Evolutionary conservation across 2,888 invertebrate genomes (phyloP).

Genomic region (Ophioninae sp.): DNA sequence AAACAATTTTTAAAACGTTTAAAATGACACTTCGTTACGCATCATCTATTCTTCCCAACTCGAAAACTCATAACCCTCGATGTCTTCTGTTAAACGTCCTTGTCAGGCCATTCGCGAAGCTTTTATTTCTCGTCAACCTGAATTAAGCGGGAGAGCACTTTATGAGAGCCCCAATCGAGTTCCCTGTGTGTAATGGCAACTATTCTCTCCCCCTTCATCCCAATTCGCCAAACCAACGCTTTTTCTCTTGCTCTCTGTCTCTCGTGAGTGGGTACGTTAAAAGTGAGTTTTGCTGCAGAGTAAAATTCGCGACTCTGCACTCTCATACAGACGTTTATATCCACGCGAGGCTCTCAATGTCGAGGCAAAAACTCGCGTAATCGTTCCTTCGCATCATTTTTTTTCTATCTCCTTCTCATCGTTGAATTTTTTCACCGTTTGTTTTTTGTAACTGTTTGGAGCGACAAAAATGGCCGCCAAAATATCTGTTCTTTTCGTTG

Average conservation of each 20-base stretch:
- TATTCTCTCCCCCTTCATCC: neutral
- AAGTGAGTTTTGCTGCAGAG: slow-evolving; percentile 24
- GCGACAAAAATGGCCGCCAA: neutral
- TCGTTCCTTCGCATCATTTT: neutral
- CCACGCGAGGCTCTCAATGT: neutral
- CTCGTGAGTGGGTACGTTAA: slow-evolving; percentile 14
- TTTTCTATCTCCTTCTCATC: neutral
- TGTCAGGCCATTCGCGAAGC: slow-evolving; percentile 21
- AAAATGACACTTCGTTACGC: neutral
- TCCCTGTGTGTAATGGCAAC: slow-evolving; percentile 38
- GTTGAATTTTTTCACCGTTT: neutral
- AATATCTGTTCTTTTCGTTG: neutral
- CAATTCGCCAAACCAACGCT: neutral
- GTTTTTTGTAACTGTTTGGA: neutral
- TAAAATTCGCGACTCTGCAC: slow-evolving; percentile 29
- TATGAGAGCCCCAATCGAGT: slow-evolving; percentile 62
- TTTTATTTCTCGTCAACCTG: slow-evolving; percentile 66
- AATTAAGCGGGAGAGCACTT: slow-evolving; percentile 67
- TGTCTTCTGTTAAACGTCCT: slow-evolving; percentile 33
- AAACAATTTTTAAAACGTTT: neutral
- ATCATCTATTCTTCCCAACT: slow-evolving; percentile 6
- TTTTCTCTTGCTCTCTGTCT: neutral
- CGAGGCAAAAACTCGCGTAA: neutral
- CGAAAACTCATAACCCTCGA: slow-evolving; percentile 13
- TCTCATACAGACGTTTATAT: neutral